phyloP scores from a whole-genome alignment of 2,797 vertebrate species.

The Poecilia picta region DNA sequence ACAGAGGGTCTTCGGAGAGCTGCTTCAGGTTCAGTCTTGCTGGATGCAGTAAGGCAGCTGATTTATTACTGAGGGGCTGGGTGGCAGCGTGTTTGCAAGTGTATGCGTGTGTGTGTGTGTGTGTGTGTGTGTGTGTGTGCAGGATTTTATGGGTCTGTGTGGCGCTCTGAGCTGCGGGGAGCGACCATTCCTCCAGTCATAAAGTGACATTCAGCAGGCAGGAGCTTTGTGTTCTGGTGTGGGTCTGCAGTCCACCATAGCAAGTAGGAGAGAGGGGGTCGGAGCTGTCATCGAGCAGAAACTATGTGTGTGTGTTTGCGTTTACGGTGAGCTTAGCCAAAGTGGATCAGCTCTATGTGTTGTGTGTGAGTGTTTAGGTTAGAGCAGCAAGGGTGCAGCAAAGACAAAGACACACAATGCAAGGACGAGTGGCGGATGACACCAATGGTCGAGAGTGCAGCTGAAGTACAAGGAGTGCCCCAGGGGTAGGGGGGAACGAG shows the following conservation, averaged over 20 bases:
- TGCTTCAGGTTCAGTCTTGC: constrained; percentile 62
- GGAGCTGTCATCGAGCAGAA: constrained; percentile 55
- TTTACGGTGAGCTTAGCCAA: constrained; percentile 65
- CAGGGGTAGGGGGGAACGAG: constrained; percentile 66
- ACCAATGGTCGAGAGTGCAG: constrained; percentile 69
- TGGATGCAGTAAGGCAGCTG: constrained; percentile 75
- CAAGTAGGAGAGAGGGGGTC: constrained; percentile 59
- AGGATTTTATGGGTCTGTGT: constrained; percentile 72
- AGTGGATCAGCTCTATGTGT: constrained; percentile 64
- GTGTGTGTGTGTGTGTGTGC: constrained; percentile 50
- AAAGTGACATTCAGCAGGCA: constrained; percentile 79
- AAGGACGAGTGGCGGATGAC: constrained; percentile 62
- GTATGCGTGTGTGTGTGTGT: constrained; percentile 39
- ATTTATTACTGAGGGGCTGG: constrained; percentile 76
- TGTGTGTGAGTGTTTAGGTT: constrained; percentile 62
- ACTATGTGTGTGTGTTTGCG: constrained; percentile 37
- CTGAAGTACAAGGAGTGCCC: constrained; percentile 69
- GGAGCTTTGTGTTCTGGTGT: constrained; percentile 65
- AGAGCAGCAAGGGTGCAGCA: constrained; percentile 65
- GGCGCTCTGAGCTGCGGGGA: constrained; percentile 56
- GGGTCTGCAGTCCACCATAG: constrained; percentile 67
- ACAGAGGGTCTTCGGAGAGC: constrained; percentile 72
- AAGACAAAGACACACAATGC: constrained; percentile 69
- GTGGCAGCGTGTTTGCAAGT: constrained; percentile 63
- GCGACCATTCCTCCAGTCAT: constrained; percentile 73